These are phyloP conservation scores for Felis chaus DNA, from an alignment of 2,113 vertebrate genomes.

Conservation along the genomic window DNA sequence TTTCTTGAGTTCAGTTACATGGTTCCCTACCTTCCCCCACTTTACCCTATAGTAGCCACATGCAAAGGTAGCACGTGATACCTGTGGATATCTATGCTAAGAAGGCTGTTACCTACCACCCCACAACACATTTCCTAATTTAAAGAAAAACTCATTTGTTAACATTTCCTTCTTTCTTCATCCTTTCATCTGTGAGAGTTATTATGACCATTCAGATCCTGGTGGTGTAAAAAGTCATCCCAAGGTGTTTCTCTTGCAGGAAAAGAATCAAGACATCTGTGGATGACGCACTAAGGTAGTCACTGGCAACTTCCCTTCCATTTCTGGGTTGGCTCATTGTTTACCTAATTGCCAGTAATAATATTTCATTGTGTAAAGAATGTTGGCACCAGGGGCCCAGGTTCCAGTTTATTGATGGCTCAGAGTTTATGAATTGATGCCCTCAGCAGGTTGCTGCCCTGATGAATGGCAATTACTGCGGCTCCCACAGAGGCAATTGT, in stretches of 20 bases:
- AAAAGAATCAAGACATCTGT: constrained; percentile 50
- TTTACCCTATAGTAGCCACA: background rate
- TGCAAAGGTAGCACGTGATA: background rate
- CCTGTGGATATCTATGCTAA: background rate
- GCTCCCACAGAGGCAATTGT: constrained; percentile 74
- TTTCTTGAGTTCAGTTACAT: background rate
- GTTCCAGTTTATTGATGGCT: constrained; percentile 78
- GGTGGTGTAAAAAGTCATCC: background rate
- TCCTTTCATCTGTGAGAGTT: background rate
- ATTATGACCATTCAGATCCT: background rate
- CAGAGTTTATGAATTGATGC: constrained; percentile 76
- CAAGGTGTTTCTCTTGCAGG: constrained; percentile 50
- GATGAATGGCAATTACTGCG: constrained; percentile 78
- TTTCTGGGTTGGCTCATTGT: constrained; percentile 75
- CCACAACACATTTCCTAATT: background rate
- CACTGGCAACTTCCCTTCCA: constrained; percentile 58
- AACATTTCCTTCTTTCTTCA: background rate
- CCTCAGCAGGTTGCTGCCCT: constrained; percentile 77
- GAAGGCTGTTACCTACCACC: background rate
- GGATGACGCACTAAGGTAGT: constrained; percentile 54
- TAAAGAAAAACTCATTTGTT: background rate
- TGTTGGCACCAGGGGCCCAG: constrained; percentile 70
- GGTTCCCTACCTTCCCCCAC: too few species aligned
- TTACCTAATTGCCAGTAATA: constrained; percentile 78
- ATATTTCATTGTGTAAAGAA: constrained; percentile 77